These are phyloP conservation scores for Pluvialis apricaria DNA, from an alignment of 2,113 vertebrate species.

Conservation along the genomic window DNA sequence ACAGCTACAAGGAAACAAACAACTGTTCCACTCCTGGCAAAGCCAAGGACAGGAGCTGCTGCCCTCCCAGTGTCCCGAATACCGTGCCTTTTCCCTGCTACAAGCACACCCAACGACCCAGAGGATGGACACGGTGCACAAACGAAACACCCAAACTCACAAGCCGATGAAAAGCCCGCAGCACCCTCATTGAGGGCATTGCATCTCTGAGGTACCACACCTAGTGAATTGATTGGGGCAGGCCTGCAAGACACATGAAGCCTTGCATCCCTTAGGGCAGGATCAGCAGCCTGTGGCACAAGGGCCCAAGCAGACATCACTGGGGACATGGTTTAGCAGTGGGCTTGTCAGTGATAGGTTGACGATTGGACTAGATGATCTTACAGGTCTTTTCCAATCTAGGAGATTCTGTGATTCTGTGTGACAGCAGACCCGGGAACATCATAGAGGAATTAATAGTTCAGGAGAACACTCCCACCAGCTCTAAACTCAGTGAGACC, in stretches of 20 bases:
- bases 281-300: not conserved
- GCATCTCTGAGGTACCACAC: not conserved
- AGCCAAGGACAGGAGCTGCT: not conserved
- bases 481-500: not conserved
- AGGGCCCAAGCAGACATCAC: not conserved
- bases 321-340: too few relatives aligned
- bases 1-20: not conserved
- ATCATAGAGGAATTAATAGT: not conserved
- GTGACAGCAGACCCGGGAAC: too few relatives aligned
- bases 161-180: not conserved
- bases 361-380: too few relatives aligned
- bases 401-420: too few relatives aligned
- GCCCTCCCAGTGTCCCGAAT: not conserved
- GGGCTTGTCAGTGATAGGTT: too few relatives aligned
- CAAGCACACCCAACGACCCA: rapidly evolving
- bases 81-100: not conserved
- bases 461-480: not conserved
- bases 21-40: not conserved
- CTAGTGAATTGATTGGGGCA: not conserved
- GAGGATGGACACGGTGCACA: not conserved
- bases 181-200: not conserved
- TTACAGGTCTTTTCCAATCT: too few relatives aligned
- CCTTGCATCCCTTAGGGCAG: not conserved
- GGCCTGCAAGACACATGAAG: not conserved
- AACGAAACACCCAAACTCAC: not conserved